phyloP scores from a whole-genome alignment of 2,888 invertebrate species.

The Rhamphomyia laevipes region DNA sequence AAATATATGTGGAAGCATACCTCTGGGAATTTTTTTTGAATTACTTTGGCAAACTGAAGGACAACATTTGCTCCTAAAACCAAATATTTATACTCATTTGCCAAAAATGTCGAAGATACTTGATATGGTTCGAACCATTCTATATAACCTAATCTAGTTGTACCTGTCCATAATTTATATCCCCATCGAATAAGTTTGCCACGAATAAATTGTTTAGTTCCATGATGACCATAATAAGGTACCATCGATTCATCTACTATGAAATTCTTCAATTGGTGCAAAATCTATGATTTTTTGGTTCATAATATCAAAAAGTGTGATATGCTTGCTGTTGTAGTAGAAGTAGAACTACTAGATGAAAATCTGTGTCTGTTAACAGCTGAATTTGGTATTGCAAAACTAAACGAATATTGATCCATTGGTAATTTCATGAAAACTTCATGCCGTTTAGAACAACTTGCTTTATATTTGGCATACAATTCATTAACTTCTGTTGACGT shows the following conservation, averaged over 20 bases:
- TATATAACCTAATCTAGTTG: neutral
- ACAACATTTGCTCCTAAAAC: conserved; percentile 1
- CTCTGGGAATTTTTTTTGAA: neutral
- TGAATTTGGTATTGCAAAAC: too few relatives aligned
- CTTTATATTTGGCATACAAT: too few relatives aligned
- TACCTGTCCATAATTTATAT: conserved; percentile 4
- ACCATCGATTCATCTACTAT: conserved; percentile 6
- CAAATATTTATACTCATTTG: neutral
- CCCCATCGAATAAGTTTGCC: conserved; percentile 1
- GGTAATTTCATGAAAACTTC: too few relatives aligned
- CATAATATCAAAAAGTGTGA: conserved; percentile 1
- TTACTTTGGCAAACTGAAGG: neutral
- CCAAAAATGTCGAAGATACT: neutral
- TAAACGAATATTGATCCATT: too few relatives aligned
- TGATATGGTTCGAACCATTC: conserved; percentile 3
- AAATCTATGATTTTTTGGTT: neutral
- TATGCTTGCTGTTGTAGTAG: too few relatives aligned
- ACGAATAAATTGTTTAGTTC: neutral
- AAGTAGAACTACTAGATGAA: too few relatives aligned
- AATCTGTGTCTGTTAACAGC: too few relatives aligned
- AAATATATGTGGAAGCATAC: neutral
- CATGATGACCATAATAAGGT: conserved; percentile 4
- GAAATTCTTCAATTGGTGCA: neutral
- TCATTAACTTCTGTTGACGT: too few relatives aligned
- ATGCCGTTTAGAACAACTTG: too few relatives aligned